These are phyloP conservation scores for Anthopleura xanthogrammica DNA, from an alignment of 92 coral and sea anemone species.

Conservation along the genomic window DNA sequence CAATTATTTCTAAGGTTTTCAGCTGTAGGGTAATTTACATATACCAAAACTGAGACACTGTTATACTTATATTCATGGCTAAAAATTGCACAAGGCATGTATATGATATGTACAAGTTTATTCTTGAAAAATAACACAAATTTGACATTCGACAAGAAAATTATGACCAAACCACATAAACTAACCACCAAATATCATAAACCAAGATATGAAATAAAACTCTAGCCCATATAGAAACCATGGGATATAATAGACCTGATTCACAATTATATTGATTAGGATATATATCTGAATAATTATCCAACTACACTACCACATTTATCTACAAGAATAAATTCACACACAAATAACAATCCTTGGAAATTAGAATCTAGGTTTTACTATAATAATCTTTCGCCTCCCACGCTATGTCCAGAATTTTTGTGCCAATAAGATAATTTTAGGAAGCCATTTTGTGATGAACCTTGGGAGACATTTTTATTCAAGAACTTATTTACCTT, in stretches of 20 bases:
- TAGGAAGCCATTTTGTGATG: not conserved
- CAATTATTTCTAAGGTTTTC: too few relatives aligned
- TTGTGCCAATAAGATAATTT: not conserved
- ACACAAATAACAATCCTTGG: not conserved
- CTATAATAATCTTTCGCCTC: not conserved
- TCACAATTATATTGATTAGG: not conserved
- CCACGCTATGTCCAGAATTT: not conserved
- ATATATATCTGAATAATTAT: not conserved
- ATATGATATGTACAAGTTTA: too few relatives aligned
- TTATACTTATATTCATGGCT: too few relatives aligned
- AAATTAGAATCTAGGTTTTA: not conserved
- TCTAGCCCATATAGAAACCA: not conserved
- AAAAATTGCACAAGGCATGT: too few relatives aligned
- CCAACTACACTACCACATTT: not conserved
- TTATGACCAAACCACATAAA: not conserved
- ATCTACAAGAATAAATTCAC: not conserved
- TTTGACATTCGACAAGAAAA: not conserved
- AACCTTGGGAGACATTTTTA: not conserved
- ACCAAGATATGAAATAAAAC: not conserved
- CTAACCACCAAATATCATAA: not conserved
- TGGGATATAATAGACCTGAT: not conserved
- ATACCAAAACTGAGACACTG: too few relatives aligned
- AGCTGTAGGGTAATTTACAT: too few relatives aligned
- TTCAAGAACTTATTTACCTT: not conserved
- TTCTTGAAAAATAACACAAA: too few relatives aligned